Conservation (phyloP, 1,140 invertebrate genomes). For the Diorhabda sublineata region DNA sequence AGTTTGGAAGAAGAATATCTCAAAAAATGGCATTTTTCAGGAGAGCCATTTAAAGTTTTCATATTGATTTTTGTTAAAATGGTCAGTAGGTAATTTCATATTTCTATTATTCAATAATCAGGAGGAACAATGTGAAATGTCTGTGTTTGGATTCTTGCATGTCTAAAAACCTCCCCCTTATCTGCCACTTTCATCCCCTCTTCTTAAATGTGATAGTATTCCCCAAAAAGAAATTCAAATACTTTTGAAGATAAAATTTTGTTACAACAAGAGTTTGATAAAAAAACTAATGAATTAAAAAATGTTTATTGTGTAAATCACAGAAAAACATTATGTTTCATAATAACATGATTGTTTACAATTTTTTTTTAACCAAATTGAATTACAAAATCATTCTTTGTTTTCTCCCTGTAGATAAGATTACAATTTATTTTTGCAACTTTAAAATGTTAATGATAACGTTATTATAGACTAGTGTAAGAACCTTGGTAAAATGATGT, state of each 20-base stretch:
- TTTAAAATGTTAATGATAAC: conserved; percentile 2
- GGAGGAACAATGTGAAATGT: neutral
- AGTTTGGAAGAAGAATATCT: neutral
- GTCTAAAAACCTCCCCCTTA: conserved; percentile 7
- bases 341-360: too few species aligned
- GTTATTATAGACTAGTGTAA: neutral
- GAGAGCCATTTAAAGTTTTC: conserved; percentile 1
- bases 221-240: neutral
- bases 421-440: conserved; percentile 6
- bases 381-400: conserved; percentile 5
- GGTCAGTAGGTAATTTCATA: conserved; percentile 1
- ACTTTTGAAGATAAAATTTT: neutral
- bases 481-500: too few species aligned
- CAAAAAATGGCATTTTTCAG: conserved; percentile 8
- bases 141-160: neutral
- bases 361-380: neutral
- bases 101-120: conserved; percentile 6
- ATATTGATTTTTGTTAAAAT: conserved; percentile 6
- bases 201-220: conserved; percentile 7
- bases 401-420: neutral
- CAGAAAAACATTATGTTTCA: too few species aligned
- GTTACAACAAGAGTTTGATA: conserved; percentile 3
- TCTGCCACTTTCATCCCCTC: neutral
- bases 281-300: conserved; percentile 5
- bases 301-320: neutral